Evolutionary conservation across 2,113 vertebrate species (phyloP).

Genomic region (Strigops habroptila): DNA sequence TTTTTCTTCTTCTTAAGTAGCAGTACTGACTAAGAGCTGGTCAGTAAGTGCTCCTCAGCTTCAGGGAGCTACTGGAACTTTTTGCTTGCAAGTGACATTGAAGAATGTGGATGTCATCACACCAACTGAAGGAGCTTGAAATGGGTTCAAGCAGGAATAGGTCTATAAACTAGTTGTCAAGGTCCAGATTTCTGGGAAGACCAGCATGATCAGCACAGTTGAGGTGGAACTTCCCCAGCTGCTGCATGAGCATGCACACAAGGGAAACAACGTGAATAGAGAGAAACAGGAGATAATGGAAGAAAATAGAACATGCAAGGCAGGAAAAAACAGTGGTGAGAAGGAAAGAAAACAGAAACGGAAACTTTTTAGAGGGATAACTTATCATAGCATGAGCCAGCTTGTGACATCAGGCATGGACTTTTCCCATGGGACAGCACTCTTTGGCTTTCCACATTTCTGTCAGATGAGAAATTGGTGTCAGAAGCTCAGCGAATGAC

Average conservation of each 20-base stretch:
- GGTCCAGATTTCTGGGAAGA: neutral
- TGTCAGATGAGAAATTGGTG: neutral
- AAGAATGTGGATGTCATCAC: neutral
- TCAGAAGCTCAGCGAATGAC: neutral
- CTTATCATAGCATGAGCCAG: neutral
- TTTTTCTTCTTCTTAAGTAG: neutral
- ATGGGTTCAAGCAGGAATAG: neutral
- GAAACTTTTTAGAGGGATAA: neutral
- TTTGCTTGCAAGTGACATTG: neutral
- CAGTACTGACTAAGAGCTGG: neutral
- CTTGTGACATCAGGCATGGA: neutral
- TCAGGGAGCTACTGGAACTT: neutral
- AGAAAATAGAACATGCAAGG: neutral
- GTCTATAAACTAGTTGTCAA: neutral
- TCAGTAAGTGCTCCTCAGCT: neutral
- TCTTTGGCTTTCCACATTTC: neutral
- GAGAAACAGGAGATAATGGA: neutral
- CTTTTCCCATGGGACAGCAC: neutral
- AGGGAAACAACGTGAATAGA: neutral
- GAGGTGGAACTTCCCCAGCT: neutral
- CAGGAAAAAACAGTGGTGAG: neutral
- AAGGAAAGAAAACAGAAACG: neutral
- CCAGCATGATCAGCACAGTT: neutral
- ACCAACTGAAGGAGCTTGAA: neutral
- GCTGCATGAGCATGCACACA: neutral